Base-by-base conservation (phyloP, 1,140 invertebrate genomes). In the Drosophila suzukii region DNA sequence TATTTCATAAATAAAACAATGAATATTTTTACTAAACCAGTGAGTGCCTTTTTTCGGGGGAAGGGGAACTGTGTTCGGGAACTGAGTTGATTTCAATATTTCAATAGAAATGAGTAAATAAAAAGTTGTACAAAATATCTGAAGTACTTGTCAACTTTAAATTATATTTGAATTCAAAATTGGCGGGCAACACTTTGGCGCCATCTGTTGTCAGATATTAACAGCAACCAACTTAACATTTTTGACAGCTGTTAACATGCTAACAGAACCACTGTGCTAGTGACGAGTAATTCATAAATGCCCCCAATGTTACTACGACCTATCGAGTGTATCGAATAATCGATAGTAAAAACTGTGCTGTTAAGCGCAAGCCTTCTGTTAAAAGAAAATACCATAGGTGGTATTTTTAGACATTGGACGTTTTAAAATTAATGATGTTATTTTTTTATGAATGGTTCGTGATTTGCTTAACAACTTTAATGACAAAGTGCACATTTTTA, bases 1-100 rank as follows among this genome's bases (percentile, higher is more conserved):
- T 86, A 86, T 86, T 86, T 88, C 83, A 88, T 86, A 86, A 86
- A 86, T 88, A 86, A 86, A 86, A 79, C 59, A 78, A 88, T 72
- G 59, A 73, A 63, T 74, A 76, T 81, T 86, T 88, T 82, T 79
- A 76, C 81, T 70, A 76, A 78, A 75, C 39, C 41, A 59, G 3
- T 30, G 24, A 4, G 24, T 11, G 0, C 6, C 32, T 0, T 8
- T 8, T n/a, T 4, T 13, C 10, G 24, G 46, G 46, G 39, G 13
- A 41, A 39, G 13, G 4, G 13, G 38, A 39, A n/a, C n/a, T n/a
- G n/a, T n/a, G n/a, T n/a, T n/a, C n/a, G n/a, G n/a, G n/a, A n/a
- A n/a, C n/a, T n/a, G n/a, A n/a, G n/a, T n/a, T n/a, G n/a, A n/a
- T n/a, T n/a, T 30, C 6, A 30, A 1, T 20, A 20, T 32, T 32